Evolutionary conservation across 2,888 invertebrate genomes (phyloP).

Genomic region (Deladenus siricidicola): DNA sequence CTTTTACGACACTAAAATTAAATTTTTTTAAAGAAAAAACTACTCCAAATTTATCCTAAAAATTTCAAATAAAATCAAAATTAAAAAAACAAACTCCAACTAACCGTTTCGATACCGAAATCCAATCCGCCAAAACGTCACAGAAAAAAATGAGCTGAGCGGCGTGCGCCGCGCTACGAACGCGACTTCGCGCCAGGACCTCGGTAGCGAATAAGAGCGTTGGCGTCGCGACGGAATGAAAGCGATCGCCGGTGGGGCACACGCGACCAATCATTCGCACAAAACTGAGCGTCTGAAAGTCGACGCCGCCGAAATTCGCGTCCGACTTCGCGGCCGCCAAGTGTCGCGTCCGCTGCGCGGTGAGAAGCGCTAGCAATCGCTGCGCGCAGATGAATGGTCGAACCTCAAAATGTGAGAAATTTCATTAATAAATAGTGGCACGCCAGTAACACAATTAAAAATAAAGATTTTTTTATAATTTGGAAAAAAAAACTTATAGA

Average conservation of each 20-base stretch:
- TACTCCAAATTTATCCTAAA: too few relatives aligned
- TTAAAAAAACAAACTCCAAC: conserved; percentile 6
- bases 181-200: conserved; percentile 58
- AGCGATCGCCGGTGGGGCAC: conserved; percentile 81
- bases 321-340: conserved; percentile 8
- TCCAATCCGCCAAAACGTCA: conserved; percentile 27
- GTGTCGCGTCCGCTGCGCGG: neutral
- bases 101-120: conserved; percentile 35
- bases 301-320: neutral
- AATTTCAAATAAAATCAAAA: conserved; percentile 7
- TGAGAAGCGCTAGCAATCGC: neutral
- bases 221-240: conserved; percentile 82
- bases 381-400: neutral
- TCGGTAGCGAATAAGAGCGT: conserved; percentile 72
- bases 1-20: too few relatives aligned
- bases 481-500: too few relatives aligned
- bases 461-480: too few relatives aligned
- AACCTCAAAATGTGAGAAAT: neutral
- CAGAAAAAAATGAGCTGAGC: conserved; percentile 30
- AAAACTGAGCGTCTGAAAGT: conserved; percentile 56
- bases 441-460: too few relatives aligned
- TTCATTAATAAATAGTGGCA: too few relatives aligned
- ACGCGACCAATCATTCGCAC: conserved; percentile 73
- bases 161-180: conserved; percentile 17
- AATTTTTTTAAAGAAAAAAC: too few relatives aligned